phyloP scores from a whole-genome alignment of 2,113 vertebrate species.

The Chamaea fasciata region DNA sequence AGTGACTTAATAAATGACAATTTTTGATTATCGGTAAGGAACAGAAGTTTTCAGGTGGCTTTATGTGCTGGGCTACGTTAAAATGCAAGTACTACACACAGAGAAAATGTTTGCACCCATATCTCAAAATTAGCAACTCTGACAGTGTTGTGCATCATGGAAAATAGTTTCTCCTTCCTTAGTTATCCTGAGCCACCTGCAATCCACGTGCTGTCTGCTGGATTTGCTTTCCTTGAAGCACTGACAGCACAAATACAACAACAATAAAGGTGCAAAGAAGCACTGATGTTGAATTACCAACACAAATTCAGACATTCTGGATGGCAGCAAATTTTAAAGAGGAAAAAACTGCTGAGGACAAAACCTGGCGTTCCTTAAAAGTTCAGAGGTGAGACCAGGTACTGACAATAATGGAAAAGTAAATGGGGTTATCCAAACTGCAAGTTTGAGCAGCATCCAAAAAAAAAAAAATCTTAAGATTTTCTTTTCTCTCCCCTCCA shows the following conservation, averaged over 20 bases:
- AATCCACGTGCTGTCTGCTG: background rate
- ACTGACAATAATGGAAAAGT: background rate
- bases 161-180: background rate
- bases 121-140: background rate
- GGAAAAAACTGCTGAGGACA: background rate
- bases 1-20: background rate
- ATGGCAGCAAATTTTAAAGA: background rate
- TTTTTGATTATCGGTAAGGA: background rate
- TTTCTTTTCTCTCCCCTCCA: background rate
- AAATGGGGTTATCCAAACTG: background rate
- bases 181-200: background rate
- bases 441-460: background rate
- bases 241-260: background rate
- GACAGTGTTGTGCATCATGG: background rate
- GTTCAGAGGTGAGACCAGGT: background rate
- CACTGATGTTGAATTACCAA: background rate
- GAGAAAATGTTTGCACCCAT: background rate
- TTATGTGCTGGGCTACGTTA: background rate
- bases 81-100: fast-evolving
- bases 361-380: background rate
- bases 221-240: background rate
- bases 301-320: background rate
- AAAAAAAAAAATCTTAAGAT: background rate
- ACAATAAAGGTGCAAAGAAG: background rate
- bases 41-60: background rate